These are phyloP conservation scores for Labeo calbasu DNA, from an alignment of 2,797 vertebrate species.

Conservation along the genomic window DNA sequence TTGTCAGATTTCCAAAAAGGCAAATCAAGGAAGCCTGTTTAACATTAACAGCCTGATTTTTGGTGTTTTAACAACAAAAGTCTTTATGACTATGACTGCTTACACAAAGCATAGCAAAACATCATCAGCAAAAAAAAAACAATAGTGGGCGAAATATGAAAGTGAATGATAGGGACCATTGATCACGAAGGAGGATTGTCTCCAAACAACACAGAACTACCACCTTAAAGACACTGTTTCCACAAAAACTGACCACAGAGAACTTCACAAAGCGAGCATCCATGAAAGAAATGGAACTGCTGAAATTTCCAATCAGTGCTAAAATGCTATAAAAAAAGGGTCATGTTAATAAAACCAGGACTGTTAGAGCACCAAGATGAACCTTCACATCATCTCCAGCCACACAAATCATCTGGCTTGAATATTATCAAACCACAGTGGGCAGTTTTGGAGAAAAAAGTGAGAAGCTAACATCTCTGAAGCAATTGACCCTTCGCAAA, in stretches of 20 bases:
- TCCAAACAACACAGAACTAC: background rate
- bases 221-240: background rate
- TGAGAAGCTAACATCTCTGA: no score
- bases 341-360: background rate
- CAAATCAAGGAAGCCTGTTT: conserved; percentile 2
- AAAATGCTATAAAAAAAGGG: background rate
- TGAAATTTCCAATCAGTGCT: background rate
- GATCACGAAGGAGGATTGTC: background rate
- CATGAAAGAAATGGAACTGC: background rate
- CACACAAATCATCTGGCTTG: no score
- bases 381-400: no score
- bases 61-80: background rate
- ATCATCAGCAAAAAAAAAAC: background rate
- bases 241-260: background rate
- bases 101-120: background rate
- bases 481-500: no score
- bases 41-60: background rate
- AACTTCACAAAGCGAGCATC: background rate
- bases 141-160: background rate
- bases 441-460: no score
- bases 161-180: background rate
- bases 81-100: background rate
- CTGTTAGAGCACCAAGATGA: background rate
- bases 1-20: background rate
- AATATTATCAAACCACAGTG: no score